These are phyloP conservation scores for Manis crassicaudata DNA, from an alignment of 2,797 vertebrate genomes.

Conservation along the genomic window DNA sequence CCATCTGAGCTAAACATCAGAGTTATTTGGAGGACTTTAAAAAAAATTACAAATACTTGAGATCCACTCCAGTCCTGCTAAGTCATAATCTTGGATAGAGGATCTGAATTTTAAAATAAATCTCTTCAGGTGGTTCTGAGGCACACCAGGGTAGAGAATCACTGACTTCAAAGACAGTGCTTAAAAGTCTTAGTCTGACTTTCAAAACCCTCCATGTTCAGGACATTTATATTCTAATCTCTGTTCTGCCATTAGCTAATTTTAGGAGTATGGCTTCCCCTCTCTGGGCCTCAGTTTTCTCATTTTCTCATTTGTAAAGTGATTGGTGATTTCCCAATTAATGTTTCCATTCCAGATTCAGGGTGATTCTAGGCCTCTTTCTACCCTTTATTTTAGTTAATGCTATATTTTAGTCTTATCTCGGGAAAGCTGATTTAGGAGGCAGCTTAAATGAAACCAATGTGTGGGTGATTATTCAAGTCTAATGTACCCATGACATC, in stretches of 20 bases:
- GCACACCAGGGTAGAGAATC: background rate
- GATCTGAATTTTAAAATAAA: background rate
- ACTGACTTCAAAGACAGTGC: background rate
- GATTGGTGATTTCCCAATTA: background rate
- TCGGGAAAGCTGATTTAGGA: slow-evolving; percentile 3
- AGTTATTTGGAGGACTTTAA: background rate
- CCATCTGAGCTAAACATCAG: background rate
- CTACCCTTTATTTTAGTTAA: slow-evolving; percentile 17
- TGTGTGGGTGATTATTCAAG: background rate
- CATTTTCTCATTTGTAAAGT: background rate
- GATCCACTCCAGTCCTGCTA: background rate
- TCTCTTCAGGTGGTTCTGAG: background rate
- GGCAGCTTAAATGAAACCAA: background rate
- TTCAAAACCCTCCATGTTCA: background rate
- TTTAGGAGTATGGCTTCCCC: background rate
- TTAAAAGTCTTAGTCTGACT: slow-evolving; percentile 6
- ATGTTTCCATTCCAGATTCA: background rate
- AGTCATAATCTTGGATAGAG: background rate
- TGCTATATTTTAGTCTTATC: background rate
- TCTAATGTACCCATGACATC: background rate
- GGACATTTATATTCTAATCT: background rate
- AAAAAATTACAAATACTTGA: background rate
- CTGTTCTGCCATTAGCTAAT: background rate
- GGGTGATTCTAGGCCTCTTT: background rate
- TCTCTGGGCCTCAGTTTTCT: background rate